These are phyloP conservation scores for Stenchaetothrips biformis DNA, from an alignment of 2,888 invertebrate species.

Conservation along the genomic window DNA sequence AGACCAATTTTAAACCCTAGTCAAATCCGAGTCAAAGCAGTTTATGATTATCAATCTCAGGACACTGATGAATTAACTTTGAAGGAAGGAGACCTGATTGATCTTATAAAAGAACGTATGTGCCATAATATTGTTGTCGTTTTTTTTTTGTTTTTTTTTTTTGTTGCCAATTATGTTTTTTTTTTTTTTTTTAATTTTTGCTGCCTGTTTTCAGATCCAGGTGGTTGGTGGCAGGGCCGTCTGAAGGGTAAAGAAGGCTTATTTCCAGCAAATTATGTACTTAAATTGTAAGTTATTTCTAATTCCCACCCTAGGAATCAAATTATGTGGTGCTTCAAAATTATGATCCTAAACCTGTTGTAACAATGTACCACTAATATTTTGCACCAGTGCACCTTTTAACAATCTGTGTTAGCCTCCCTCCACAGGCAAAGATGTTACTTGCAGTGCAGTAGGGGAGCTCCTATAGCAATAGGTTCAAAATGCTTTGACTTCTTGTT, in stretches of 20 bases:
- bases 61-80: conserved; percentile 61
- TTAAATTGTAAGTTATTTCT: conserved; percentile 42
- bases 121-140: conserved; percentile 27
- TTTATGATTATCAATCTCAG: conserved; percentile 60
- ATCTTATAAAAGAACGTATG: conserved; percentile 56
- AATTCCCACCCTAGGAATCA: too few relatives aligned
- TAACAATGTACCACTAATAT: too few relatives aligned
- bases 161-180: conserved; percentile 27
- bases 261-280: conserved; percentile 62
- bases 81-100: conserved; percentile 56
- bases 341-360: too few relatives aligned
- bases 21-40: conserved; percentile 50
- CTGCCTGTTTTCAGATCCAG: conserved; percentile 50
- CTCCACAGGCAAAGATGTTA: background rate
- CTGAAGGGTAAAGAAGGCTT: conserved; percentile 55
- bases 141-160: background rate
- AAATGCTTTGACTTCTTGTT: background rate
- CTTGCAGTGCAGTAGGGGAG: too few relatives aligned
- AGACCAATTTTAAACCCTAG: conserved; percentile 47
- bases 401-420: background rate
- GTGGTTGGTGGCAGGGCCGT: conserved; percentile 65
- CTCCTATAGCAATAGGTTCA: background rate
- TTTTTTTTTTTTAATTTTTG: conserved; percentile 34
- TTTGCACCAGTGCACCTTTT: too few relatives aligned
- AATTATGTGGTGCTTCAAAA: too few relatives aligned